Evolutionary conservation across 2,888 invertebrate species (phyloP).

Genomic region (Belgica antarctica): DNA sequence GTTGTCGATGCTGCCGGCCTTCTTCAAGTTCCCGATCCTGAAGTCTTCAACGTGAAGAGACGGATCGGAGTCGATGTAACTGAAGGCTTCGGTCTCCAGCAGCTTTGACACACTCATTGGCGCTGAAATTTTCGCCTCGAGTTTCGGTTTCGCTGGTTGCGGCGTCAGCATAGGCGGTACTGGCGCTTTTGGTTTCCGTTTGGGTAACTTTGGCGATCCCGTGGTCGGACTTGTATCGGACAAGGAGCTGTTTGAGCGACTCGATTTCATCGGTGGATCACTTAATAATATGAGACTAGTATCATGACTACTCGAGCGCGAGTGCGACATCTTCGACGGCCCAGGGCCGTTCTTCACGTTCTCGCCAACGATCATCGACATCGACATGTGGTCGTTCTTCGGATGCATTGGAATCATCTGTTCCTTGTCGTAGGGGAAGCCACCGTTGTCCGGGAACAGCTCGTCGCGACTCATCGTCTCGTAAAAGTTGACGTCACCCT

Average conservation of each 20-base stretch:
- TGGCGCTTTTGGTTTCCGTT: conserved; percentile 70
- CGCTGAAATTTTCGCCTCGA: conserved; percentile 25
- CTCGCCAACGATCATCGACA: conserved; percentile 43
- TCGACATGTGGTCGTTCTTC: conserved; percentile 46
- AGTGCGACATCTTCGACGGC: conserved; percentile 52
- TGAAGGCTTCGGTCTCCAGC: conserved; percentile 47
- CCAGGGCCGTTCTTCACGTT: conserved; percentile 28
- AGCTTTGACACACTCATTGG: conserved; percentile 35
- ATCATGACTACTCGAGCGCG: conserved; percentile 62
- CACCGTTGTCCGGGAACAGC: conserved; percentile 56
- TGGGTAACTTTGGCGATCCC: conserved; percentile 71
- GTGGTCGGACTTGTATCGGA: conserved; percentile 69
- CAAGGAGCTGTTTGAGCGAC: conserved; percentile 67
- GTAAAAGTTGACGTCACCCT: conserved; percentile 71
- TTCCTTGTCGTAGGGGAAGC: conserved; percentile 45
- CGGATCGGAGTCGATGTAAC: conserved; percentile 50
- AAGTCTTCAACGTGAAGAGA: conserved; percentile 46
- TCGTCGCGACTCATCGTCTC: conserved; percentile 62
- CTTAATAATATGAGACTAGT: conserved; percentile 57
- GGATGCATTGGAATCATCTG: not conserved
- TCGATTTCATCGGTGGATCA: conserved; percentile 56
- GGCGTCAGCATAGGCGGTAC: conserved; percentile 59
- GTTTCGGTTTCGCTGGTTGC: conserved; percentile 11
- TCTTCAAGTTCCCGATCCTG: conserved; percentile 33
- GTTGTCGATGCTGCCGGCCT: conserved; percentile 50